These are phyloP conservation scores for Reticulitermes speratus DNA, from an alignment of 1,140 invertebrate genomes.

Conservation along the genomic window DNA sequence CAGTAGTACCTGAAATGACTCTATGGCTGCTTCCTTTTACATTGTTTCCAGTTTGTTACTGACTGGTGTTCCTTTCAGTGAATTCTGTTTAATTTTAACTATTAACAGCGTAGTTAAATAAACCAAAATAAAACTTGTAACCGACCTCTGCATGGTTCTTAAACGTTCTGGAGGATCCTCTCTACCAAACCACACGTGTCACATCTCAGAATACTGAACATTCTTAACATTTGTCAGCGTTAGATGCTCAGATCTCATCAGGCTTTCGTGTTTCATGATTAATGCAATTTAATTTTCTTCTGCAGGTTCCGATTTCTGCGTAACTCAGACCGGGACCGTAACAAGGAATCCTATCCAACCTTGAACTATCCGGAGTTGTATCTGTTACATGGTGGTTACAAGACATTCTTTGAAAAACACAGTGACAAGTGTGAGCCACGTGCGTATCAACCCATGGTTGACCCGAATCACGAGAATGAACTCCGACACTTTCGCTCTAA, in stretches of 20 bases:
- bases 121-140: no score
- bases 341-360: constrained; percentile 82
- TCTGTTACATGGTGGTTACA: constrained; percentile 92
- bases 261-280: not conserved
- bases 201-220: not conserved
- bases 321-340: constrained; percentile 76
- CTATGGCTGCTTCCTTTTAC: no score
- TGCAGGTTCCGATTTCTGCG: constrained; percentile 80
- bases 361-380: constrained; percentile 94
- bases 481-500: constrained; percentile 72
- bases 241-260: not conserved
- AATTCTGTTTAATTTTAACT: no score
- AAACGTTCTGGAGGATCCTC: no score
- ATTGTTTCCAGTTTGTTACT: no score
- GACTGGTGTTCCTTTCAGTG: no score
- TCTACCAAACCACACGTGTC: not conserved
- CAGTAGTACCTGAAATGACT: no score
- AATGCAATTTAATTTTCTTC: constrained; percentile 37
- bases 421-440: constrained; percentile 73
- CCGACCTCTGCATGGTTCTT: no score
- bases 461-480: constrained; percentile 71
- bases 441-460: constrained; percentile 75
- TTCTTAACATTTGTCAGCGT: not conserved
- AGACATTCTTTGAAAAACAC: constrained; percentile 77
- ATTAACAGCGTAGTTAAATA: no score